phyloP scores from a whole-genome alignment of 2,888 invertebrate species.

The Leptinotarsa juncta region DNA sequence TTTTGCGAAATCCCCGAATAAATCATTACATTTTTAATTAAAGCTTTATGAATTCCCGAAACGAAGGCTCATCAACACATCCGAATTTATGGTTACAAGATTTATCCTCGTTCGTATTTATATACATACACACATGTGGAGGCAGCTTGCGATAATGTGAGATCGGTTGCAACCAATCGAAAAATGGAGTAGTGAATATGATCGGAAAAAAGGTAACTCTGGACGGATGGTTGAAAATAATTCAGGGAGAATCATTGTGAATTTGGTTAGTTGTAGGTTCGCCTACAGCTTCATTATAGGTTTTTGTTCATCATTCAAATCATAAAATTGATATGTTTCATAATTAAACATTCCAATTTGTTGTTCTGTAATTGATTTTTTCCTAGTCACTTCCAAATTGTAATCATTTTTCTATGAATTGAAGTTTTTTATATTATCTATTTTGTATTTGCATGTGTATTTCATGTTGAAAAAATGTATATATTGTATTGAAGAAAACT shows the following conservation, averaged over 20 bases:
- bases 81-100: conserved; percentile 49
- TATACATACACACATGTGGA: conserved; percentile 44
- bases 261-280: too few species aligned
- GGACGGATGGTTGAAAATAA: not conserved
- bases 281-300: too few species aligned
- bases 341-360: too few species aligned
- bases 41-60: conserved; percentile 50
- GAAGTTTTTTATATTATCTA: too few species aligned
- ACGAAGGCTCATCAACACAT: conserved; percentile 54
- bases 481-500: too few species aligned
- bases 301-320: too few species aligned
- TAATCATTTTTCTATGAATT: too few species aligned
- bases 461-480: too few species aligned
- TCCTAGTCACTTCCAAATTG: too few species aligned
- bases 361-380: too few species aligned
- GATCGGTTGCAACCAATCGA: conserved; percentile 30
- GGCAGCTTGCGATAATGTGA: conserved; percentile 57
- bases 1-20: conserved; percentile 39
- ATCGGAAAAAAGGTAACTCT: not conserved
- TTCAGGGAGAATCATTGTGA: not conserved
- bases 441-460: too few species aligned
- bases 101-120: conserved; percentile 29
- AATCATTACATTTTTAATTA: conserved; percentile 53
- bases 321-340: too few species aligned
- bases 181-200: conserved; percentile 3